Evolutionary conservation across 2,113 vertebrate species (phyloP).

Genomic region (Thomomys bottae): DNA sequence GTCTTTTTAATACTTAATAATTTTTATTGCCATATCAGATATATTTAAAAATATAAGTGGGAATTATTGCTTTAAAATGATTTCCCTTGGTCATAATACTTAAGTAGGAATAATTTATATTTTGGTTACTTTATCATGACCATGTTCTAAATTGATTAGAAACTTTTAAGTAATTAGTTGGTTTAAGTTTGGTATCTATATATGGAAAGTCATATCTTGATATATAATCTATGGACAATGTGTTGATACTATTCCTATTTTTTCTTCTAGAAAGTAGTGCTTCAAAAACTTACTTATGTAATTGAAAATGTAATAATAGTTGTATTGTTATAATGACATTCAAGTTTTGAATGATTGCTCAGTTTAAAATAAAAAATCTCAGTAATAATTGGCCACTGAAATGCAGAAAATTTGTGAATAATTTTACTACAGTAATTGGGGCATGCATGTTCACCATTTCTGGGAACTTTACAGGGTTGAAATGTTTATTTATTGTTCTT

Average conservation of each 20-base stretch:
- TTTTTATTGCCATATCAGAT: background rate
- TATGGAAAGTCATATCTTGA: background rate
- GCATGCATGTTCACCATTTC: background rate
- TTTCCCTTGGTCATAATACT: background rate
- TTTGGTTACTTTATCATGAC: background rate
- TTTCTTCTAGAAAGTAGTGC: slow-evolving; percentile 8
- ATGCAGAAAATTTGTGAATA: background rate
- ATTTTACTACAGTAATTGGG: background rate
- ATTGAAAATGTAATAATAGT: background rate
- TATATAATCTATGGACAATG: background rate
- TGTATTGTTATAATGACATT: background rate
- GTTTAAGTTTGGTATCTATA: background rate
- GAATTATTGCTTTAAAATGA: background rate
- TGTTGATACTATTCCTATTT: background rate
- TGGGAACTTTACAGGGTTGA: background rate
- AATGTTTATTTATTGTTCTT: background rate
- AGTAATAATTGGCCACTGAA: slow-evolving; percentile 13
- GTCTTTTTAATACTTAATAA: slow-evolving; percentile 24
- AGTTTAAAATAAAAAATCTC: slow-evolving; percentile 29
- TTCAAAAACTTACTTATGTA: slow-evolving; percentile 36
- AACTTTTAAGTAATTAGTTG: background rate
- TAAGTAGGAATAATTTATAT: background rate
- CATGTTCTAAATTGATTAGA: background rate
- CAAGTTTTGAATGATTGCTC: slow-evolving; percentile 9
- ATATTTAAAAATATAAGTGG: slow-evolving; percentile 3